Conservation (phyloP, 2,113 vertebrate species). For the Chrysochloris asiatica region DNA sequence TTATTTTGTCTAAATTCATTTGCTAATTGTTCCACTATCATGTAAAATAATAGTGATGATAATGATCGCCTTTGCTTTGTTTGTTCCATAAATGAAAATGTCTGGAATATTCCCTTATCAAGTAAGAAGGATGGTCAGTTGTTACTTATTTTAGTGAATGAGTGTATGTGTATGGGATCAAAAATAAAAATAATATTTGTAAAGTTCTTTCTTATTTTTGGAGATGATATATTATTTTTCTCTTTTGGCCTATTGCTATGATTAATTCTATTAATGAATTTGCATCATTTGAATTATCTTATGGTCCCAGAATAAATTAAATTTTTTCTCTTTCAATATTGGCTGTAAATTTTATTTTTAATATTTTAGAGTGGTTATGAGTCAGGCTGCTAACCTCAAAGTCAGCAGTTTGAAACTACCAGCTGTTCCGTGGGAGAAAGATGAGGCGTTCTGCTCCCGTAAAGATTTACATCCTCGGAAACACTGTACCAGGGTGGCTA, state of each 20-base stretch:
- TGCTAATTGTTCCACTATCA: background rate
- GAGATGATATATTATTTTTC: background rate
- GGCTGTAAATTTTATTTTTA: slow-evolving; percentile 18
- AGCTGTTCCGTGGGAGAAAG: no score
- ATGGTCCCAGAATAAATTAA: background rate
- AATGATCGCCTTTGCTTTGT: background rate
- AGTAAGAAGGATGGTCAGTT: background rate
- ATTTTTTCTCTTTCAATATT: slow-evolving; percentile 10
- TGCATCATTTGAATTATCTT: background rate
- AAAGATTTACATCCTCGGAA: no score
- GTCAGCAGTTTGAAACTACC: no score
- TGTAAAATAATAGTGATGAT: background rate
- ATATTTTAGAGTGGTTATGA: no score
- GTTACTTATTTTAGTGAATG: slow-evolving; percentile 26
- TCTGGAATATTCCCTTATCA: background rate
- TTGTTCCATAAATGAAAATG: background rate
- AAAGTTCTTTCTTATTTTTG: background rate
- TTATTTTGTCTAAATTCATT: background rate
- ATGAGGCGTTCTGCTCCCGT: no score
- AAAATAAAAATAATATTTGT: slow-evolving; percentile 25
- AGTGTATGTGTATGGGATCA: background rate
- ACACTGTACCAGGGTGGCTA: no score
- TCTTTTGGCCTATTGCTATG: background rate
- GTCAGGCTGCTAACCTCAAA: no score
- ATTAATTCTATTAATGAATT: background rate